A percentile compares a stretch with the other conserved stretches of the same genome.
Conservation (phyloP, 2,888 invertebrate species). For the Teleiodes luculella region DNA sequence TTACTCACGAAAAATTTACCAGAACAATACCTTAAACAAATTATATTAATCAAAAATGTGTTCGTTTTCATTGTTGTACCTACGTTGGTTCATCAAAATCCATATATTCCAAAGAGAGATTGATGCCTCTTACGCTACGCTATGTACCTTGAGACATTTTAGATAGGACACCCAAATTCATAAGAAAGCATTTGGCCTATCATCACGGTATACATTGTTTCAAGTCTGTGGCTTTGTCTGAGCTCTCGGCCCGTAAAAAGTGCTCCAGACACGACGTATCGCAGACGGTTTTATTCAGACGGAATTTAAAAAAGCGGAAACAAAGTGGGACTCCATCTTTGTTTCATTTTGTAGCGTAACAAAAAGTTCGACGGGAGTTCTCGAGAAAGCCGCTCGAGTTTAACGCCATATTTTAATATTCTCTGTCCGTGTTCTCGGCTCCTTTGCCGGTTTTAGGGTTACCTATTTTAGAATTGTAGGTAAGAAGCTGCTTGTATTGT, state of each 20-base stretch:
- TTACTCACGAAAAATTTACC: too few relatives aligned
- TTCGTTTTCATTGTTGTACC: too few relatives aligned
- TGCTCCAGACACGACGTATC: conserved; percentile 54
- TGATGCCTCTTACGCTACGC: too few relatives aligned
- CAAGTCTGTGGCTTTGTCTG: conserved; percentile 40
- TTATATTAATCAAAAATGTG: too few relatives aligned
- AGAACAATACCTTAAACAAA: too few relatives aligned
- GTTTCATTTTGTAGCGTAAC: conserved; percentile 43
- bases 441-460: not conserved
- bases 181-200: too few relatives aligned
- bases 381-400: not conserved
- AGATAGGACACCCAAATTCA: not conserved
- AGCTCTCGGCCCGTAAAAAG: conserved; percentile 58
- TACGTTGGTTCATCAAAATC: too few relatives aligned
- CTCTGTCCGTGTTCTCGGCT: not conserved
- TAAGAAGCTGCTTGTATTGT: too few relatives aligned
- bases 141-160: not conserved
- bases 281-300: conserved; percentile 56
- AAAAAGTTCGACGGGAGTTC: conserved; percentile 24
- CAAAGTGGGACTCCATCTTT: conserved; percentile 32
- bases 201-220: not conserved
- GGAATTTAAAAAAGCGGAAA: conserved; percentile 37
- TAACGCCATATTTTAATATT: conserved; percentile 9
- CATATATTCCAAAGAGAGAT: too few relatives aligned
- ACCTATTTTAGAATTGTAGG: too few relatives aligned